Base-by-base conservation (phyloP, 2,113 vertebrate species). In the Pseudonaja textilis region DNA sequence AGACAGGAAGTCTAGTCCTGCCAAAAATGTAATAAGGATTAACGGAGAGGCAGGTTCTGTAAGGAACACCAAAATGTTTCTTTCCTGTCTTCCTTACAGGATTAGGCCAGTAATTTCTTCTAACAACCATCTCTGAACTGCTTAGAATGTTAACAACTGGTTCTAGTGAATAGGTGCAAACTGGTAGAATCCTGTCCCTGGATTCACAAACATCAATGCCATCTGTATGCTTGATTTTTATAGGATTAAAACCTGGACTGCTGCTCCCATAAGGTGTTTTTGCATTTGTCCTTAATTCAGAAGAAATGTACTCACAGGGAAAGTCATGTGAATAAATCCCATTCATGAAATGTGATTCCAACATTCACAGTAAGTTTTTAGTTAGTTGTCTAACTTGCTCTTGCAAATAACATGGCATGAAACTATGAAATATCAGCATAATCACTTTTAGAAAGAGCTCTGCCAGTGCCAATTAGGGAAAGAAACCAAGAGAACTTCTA, bases 401-500 rank as follows among this genome's bases (percentile, higher is more conserved):
- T 6, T 39, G 34, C 45, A 86, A 4, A 52, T 88, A 4, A 92
- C 45, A 45, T 0, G 16, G 42, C 54, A 26, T 50, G 50, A 92
- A 50, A 91, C 88, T 88, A 64, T 85, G 56, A 89, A 61, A 89
- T 89, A 86, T 93, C 89, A 92, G 92, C 12, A 61, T 69, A 92
- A 94, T 47, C 3, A 22, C 29, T 16, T 9, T 90, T 90, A 93
- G 93, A 0, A 0, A 25, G 87, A 95, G 94, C 93, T 87, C 23
- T 9, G 61, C 20, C 5, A 85, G 4, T 47, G 7, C 52, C 59
- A 89, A 45, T 91, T 93, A 92, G 34, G 93, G 45, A 47, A 56
- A 52, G 56, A 93, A 92, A 92, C 91, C 74, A 94, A 91, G 61
- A 94, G 59, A 89, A 1, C 90, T 94, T 54, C 87, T 69, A 92